Base-by-base conservation (phyloP, 2,797 vertebrate genomes). In the Cheirogaleus major region DNA sequence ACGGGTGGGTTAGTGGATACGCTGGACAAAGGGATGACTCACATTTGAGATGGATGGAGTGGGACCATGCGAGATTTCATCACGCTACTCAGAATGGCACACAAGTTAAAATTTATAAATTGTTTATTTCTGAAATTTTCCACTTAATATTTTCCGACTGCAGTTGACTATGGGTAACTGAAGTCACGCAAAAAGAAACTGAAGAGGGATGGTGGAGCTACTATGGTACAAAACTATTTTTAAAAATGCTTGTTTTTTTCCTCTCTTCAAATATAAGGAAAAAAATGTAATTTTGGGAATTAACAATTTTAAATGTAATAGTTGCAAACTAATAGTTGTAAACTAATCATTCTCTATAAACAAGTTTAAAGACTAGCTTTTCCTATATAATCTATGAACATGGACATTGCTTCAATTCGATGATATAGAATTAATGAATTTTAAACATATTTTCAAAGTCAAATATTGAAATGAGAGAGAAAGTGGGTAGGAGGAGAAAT, bases 361-460 rank as follows among this genome's bases (percentile, higher is more conserved):
- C 7, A 59, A 45, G 4, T 70, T 85, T 45, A 41, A 87, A 79
- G 11, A 23, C 12, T 61, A 35, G 0, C 57, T 87, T 88, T 83
- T 73, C 63, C 52, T 43, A 20, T 2, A 4, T 65, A 48, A n/a
- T 83, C 69, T 81, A 41, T 50, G 23, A n/a, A 92, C 35, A 79
- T 13, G 70, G 50, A 27, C 1, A 48, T 59, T 45, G 15, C 59
- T 92, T 88, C 45, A 95, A 83, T 48, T 70, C 75, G 89, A 73
- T 96, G 95, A 95, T 81, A 73, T 11, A 83, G 1, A 43, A 43
- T 67, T 35, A 30, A 75, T 43, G 25, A 83, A 63, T 75, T 82
- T 81, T 69, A 97, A 95, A 11, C 35, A 32, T 92, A 76, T 80
- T 96, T 76, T 11, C 27, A 86, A 84, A 94, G n/a, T 22, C 30